Percentiles rank a stretch among this genome's conserved stretches.
These are phyloP conservation scores for Alectoris magna DNA, from an alignment of 2,797 vertebrate species.

Conservation along the genomic window DNA sequence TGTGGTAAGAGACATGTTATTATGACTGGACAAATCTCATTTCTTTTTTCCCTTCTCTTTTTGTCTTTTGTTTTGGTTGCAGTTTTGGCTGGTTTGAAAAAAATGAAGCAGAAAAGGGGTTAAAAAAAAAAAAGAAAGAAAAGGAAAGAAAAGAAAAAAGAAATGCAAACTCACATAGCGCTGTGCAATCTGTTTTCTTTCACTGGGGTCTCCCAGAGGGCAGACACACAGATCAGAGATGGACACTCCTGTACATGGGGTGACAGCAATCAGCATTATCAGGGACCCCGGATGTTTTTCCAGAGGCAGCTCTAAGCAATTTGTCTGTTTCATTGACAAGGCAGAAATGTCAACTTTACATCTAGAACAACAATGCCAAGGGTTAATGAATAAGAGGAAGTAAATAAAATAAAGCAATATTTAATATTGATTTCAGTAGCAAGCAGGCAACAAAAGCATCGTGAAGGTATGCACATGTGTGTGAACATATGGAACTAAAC, in stretches of 20 bases:
- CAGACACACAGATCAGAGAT: constrained; percentile 88
- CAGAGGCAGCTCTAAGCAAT: constrained; percentile 84
- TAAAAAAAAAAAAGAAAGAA: too few species aligned
- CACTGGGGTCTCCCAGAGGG: constrained; percentile 83
- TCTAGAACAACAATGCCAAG: constrained; percentile 71
- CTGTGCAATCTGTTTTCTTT: constrained; percentile 80
- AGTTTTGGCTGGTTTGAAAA: not conserved
- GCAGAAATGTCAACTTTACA: constrained; percentile 88
- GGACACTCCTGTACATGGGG: constrained; percentile 88
- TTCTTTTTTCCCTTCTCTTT: not conserved
- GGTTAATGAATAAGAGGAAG: not conserved
- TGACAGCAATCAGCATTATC: constrained; percentile 86
- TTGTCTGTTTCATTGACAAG: constrained; percentile 81
- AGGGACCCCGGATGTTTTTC: constrained; percentile 84
- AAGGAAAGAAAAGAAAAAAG: accelerated
- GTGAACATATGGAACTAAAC: not conserved
- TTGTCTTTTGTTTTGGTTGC: not conserved
- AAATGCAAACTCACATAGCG: constrained; percentile 85
- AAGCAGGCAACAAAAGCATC: not conserved
- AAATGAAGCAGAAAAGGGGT: not conserved
- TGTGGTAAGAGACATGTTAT: not conserved
- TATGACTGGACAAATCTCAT: not conserved
- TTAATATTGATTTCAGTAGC: constrained; percentile 3
- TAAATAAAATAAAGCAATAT: not conserved
- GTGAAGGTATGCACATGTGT: not conserved